A percentile compares a stretch with the other conserved stretches of the same genome.
These are phyloP conservation scores for Turritopsis dohrnii DNA, from an alignment of 30 jellyfish, hydroid and myxozoan species.

Conservation along the genomic window DNA sequence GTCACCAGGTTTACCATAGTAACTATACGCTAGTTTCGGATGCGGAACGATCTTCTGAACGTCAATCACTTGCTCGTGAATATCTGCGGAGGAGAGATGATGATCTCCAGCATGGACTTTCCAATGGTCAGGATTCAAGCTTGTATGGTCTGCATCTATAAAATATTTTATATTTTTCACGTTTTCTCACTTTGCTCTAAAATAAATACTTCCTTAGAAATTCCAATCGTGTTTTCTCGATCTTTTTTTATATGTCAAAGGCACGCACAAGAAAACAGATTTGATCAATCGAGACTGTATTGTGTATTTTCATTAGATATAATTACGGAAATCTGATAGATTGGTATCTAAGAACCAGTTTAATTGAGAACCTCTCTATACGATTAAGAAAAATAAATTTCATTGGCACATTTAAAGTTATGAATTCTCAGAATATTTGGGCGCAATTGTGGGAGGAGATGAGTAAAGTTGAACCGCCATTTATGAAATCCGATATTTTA, in stretches of 20 bases:
- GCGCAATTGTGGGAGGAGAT: constrained; percentile 6
- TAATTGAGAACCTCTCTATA: not conserved
- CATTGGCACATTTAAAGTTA: not conserved
- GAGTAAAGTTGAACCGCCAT: not conserved
- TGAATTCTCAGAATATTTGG: constrained; percentile 7
- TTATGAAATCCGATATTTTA: not conserved
- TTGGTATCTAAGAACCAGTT: no score
- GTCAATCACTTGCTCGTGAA: constrained; percentile 45
- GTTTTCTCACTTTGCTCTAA: no score
- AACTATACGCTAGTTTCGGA: constrained; percentile 17
- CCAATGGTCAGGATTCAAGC: constrained; percentile 56
- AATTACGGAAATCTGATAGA: no score
- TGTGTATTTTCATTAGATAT: no score
- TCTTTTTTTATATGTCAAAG: no score
- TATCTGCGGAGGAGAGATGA: constrained; percentile 47
- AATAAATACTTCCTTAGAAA: no score
- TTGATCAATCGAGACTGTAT: no score
- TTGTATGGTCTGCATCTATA: constrained; percentile 20
- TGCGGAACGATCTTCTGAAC: constrained; percentile 53
- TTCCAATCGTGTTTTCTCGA: no score
- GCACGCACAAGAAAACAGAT: no score
- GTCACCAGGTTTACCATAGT: not conserved
- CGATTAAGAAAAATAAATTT: not conserved
- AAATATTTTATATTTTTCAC: no score
- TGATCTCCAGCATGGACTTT: constrained; percentile 79